These are phyloP conservation scores for Amphiduros pacificus DNA, from an alignment of 2,888 invertebrate species.

Conservation along the genomic window DNA sequence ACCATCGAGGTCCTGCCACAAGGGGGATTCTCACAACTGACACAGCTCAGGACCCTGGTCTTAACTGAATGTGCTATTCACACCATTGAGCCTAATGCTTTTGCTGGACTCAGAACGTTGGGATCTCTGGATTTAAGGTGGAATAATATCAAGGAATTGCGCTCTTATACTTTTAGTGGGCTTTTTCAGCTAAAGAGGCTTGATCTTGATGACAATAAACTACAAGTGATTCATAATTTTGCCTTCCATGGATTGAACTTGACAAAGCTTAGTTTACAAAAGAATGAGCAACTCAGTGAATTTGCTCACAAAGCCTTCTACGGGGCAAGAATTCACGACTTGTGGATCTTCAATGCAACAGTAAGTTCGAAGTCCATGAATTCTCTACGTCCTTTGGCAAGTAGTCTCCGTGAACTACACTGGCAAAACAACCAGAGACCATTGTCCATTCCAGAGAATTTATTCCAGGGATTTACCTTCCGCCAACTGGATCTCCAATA, in stretches of 20 bases:
- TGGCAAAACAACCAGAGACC: slow-evolving; percentile 19
- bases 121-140: slow-evolving; percentile 15
- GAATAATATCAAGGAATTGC: slow-evolving; percentile 20
- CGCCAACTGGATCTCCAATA: slow-evolving; percentile 15
- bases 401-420: slow-evolving; percentile 19
- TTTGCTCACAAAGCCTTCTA: slow-evolving; percentile 23
- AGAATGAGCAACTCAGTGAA: slow-evolving; percentile 16
- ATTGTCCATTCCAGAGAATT: slow-evolving; percentile 10
- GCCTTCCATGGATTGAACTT: slow-evolving; percentile 25
- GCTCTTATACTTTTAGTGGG: slow-evolving; percentile 25
- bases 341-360: slow-evolving; percentile 18
- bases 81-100: slow-evolving; percentile 26
- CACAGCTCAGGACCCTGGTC: slow-evolving; percentile 15
- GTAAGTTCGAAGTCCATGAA: slow-evolving; percentile 15
- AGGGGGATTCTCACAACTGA: slow-evolving; percentile 14
- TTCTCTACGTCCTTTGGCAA: slow-evolving; percentile 14
- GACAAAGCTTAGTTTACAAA: slow-evolving; percentile 18
- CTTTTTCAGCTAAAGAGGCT: slow-evolving; percentile 19
- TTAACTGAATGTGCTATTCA: slow-evolving; percentile 23
- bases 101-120: slow-evolving; percentile 17
- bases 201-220: slow-evolving; percentile 18
- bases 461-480: slow-evolving; percentile 23
- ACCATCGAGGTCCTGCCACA: slow-evolving; percentile 13
- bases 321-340: slow-evolving; percentile 10
- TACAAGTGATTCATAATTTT: slow-evolving; percentile 20